Evolutionary conservation across 2,797 vertebrate species (phyloP), one percentile per base, ranked within the genome.

Genomic region (Phoeniculus purpureus): DNA sequence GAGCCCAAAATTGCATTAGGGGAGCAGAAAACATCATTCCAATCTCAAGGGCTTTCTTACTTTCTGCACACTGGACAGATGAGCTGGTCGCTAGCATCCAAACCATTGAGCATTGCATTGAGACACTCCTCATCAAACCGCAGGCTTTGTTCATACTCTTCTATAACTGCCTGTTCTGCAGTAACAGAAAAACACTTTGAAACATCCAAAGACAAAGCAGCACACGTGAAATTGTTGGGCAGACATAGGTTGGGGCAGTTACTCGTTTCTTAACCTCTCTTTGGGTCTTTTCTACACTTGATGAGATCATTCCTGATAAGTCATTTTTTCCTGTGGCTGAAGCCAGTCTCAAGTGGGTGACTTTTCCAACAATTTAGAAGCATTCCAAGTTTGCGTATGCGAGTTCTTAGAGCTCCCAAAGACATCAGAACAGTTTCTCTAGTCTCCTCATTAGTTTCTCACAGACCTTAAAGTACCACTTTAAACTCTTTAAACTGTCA

Each of bases 51-150:
- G 54, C 22, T 71, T 56, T 91, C 98, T 98, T 96, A 99, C 99
- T 61, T 96, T 62, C 97, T 97, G 95, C 99, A 99, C 19, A 99
- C 79, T 0, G 99, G 99, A 66, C 99, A 99, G 94, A 99, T 98
- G 43, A 99, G 76, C n/a, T 85, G 55, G 65, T 89, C 76, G 6
- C 95, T 94, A 8, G 95, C 93, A 19, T 98, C 98, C 97, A 99
- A 97, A 61, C 97, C 97, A 5, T 98, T 98, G 4, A 99, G 97
- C 18, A 98, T 92, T 3, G 97, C 97, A 1, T 97, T 97, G 48
- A 99, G 96, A 85, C 98, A 99, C 50, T 98, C 96, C 81, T 99
- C 98, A 32, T 99, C 99, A 48, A 98, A 98, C 94, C 95, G 97
- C 87, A 98, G 82, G 85, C 98, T 98, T 68, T 77, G 97, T 93